Percentiles rank a stretch among this genome's conserved stretches.
These are phyloP conservation scores for Cydia fagiglandana DNA, from an alignment of 1,140 invertebrate genomes.

Conservation along the genomic window DNA sequence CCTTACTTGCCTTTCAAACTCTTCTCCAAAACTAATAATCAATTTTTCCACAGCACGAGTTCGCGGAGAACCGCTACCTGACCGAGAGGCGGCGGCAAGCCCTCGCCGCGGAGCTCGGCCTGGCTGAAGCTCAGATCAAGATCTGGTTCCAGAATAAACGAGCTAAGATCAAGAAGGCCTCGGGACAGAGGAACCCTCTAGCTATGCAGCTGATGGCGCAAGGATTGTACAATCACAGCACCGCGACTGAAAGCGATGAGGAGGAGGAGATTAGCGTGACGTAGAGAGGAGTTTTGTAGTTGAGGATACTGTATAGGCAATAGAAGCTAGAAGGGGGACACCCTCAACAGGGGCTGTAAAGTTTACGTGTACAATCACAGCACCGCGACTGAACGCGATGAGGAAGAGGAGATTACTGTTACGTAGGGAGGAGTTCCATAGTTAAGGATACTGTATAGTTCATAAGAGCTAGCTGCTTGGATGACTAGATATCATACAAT, in stretches of 20 bases:
- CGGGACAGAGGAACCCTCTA: constrained; percentile 92
- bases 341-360: constrained; percentile 93
- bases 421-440: constrained; percentile 42
- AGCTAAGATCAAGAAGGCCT: constrained; percentile 98
- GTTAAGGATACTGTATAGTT: not conserved
- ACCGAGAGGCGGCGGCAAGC: constrained; percentile 95
- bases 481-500: too few relatives aligned
- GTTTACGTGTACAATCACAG: too few relatives aligned
- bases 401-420: constrained; percentile 64
- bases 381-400: too few relatives aligned
- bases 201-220: constrained; percentile 97
- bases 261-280: constrained; percentile 66
- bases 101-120: constrained; percentile 92
- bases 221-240: constrained; percentile 89
- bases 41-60: constrained; percentile 84
- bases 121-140: constrained; percentile 99
- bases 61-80: constrained; percentile 96
- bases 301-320: not conserved
- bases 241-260: constrained; percentile 55
- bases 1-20: too few relatives aligned
- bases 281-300: constrained; percentile 35
- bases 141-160: constrained; percentile 99
- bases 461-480: not conserved
- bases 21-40: constrained; percentile 1
- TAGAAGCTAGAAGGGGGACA: constrained; percentile 81